phyloP scores from a whole-genome alignment of 2,797 vertebrate genomes.

The Enteromius anoplus region DNA sequence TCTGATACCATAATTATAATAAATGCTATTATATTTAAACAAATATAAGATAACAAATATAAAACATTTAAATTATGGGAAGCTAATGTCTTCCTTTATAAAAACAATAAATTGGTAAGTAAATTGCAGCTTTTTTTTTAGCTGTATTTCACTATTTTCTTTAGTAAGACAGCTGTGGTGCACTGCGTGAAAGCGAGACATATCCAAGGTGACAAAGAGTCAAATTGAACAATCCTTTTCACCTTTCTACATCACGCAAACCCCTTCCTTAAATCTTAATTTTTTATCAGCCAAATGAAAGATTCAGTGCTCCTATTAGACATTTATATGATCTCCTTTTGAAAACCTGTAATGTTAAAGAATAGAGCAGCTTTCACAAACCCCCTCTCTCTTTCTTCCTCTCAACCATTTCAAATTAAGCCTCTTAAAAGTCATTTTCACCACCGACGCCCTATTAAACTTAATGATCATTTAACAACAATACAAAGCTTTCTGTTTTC shows the following conservation, averaged over 20 bases:
- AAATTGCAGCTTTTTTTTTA: not conserved
- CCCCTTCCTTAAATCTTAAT: constrained; percentile 65
- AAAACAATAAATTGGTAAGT: not conserved
- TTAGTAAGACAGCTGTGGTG: constrained; percentile 57
- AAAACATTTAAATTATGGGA: not conserved
- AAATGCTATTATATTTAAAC: not conserved
- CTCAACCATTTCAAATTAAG: constrained; percentile 64
- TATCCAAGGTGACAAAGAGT: constrained; percentile 70
- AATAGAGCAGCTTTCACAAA: constrained; percentile 62
- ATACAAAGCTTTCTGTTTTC: constrained; percentile 44
- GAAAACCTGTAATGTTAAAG: constrained; percentile 71
- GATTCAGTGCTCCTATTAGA: constrained; percentile 75
- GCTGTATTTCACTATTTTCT: constrained; percentile 1
- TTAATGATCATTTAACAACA: constrained; percentile 73
- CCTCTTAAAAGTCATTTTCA: constrained; percentile 59
- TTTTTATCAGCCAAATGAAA: constrained; percentile 78
- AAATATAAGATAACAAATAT: not conserved
- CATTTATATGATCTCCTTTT: constrained; percentile 73
- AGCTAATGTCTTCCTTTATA: constrained; percentile 6
- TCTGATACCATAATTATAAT: not conserved
- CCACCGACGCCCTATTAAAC: constrained; percentile 64
- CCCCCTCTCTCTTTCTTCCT: constrained; percentile 53
- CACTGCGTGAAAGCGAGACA: constrained; percentile 51
- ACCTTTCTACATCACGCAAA: constrained; percentile 58
- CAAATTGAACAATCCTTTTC: constrained; percentile 75